Conservation (phyloP, 2,888 invertebrate genomes). For the Mayetiola destructor region DNA sequence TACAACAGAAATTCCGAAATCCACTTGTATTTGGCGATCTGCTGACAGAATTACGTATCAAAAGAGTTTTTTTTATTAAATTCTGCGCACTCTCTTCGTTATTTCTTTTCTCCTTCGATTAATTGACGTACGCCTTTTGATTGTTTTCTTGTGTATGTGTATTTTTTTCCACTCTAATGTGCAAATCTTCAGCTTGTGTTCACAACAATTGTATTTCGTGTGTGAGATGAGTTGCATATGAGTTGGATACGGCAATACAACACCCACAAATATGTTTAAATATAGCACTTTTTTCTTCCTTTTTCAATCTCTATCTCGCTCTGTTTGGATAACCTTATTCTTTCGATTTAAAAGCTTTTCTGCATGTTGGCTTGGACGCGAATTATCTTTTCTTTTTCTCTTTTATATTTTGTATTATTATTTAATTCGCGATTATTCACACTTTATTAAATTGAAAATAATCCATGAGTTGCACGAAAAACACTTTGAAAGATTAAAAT, state of each 20-base stretch:
- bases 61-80: neutral
- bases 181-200: neutral
- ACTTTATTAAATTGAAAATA: too few species aligned
- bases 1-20: neutral
- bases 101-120: neutral
- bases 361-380: too few species aligned
- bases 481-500: too few species aligned
- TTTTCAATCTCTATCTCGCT: neutral
- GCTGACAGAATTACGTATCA: neutral
- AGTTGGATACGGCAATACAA: too few species aligned
- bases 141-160: neutral
- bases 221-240: neutral
- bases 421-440: too few species aligned
- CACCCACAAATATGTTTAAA: conserved; percentile 13
- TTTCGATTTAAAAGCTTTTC: too few species aligned
- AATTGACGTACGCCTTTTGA: neutral
- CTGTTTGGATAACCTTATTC: too few species aligned
- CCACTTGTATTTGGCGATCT: neutral
- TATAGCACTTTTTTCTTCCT: conserved; percentile 6
- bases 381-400: too few species aligned
- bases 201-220: neutral
- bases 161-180: neutral
- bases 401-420: too few species aligned
- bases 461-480: too few species aligned
- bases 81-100: too few species aligned